phyloP scores from a whole-genome alignment of 2,113 vertebrate genomes.

The Podilymbus podiceps region DNA sequence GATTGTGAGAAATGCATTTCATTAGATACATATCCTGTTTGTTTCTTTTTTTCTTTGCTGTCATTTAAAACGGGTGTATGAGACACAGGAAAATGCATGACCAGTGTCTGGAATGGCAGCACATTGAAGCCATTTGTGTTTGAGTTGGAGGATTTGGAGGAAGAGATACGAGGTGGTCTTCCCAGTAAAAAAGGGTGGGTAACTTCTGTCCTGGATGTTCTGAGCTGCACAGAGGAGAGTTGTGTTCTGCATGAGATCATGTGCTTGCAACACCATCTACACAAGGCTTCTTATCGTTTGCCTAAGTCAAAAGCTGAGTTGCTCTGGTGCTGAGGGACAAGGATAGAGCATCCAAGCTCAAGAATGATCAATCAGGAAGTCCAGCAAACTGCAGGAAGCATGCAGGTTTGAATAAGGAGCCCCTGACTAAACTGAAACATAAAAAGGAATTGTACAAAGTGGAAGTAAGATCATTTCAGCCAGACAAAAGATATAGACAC shows the following conservation, averaged over 20 bases:
- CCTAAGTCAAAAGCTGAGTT: neutral
- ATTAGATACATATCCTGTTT: neutral
- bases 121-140: neutral
- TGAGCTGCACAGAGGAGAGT: neutral
- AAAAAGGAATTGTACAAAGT: neutral
- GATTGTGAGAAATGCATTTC: neutral
- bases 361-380: neutral
- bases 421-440: neutral
- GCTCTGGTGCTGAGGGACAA: neutral
- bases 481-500: neutral
- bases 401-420: neutral
- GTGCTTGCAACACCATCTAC: neutral
- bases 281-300: neutral
- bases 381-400: neutral
- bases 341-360: neutral
- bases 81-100: neutral
- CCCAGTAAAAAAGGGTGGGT: neutral
- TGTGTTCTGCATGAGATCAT: neutral
- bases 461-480: neutral
- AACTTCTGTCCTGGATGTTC: neutral
- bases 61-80: neutral
- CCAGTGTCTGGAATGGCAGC: neutral
- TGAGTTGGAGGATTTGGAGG: neutral
- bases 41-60: neutral
- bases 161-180: neutral